Evolutionary conservation across 2,888 invertebrate genomes (phyloP).

Genomic region (Silvanus unidentatus): DNA sequence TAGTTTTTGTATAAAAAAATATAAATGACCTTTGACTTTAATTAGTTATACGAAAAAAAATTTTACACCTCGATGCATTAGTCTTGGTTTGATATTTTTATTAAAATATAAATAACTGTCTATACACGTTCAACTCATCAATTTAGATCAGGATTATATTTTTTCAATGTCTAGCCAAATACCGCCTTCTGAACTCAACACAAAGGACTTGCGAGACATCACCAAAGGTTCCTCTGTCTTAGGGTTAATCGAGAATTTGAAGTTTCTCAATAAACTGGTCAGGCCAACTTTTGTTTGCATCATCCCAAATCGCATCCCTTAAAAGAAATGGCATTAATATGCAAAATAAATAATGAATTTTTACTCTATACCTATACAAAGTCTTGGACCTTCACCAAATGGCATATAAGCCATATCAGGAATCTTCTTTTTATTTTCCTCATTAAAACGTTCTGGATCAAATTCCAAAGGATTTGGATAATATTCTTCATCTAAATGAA

Average conservation of each 20-base stretch:
- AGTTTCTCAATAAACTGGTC: slow-evolving; percentile 1
- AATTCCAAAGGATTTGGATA: slow-evolving; percentile 19
- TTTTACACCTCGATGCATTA: too few relatives aligned
- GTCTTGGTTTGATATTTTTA: too few relatives aligned
- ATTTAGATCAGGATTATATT: neutral
- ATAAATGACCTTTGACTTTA: too few relatives aligned
- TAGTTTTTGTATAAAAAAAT: too few relatives aligned
- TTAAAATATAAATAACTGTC: too few relatives aligned
- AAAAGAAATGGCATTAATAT: neutral
- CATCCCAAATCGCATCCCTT: slow-evolving; percentile 6
- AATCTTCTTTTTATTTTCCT: slow-evolving; percentile 16
- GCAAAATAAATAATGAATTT: neutral
- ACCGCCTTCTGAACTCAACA: slow-evolving; percentile 1
- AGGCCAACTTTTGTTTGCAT: slow-evolving; percentile 7
- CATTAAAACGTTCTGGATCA: slow-evolving; percentile 22
- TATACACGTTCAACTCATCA: too few relatives aligned
- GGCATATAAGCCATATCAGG: slow-evolving; percentile 19
- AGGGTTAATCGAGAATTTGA: neutral
- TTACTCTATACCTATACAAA: slow-evolving; percentile 18
- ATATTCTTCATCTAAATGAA: slow-evolving; percentile 19
- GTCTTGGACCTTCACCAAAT: slow-evolving; percentile 23
- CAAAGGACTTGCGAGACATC: neutral
- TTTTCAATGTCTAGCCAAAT: slow-evolving; percentile 5
- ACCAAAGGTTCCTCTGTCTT: neutral
- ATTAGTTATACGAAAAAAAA: too few relatives aligned